These are phyloP conservation scores for Neodontobutis hainanensis DNA, from an alignment of 2,113 vertebrate species.

Conservation along the genomic window DNA sequence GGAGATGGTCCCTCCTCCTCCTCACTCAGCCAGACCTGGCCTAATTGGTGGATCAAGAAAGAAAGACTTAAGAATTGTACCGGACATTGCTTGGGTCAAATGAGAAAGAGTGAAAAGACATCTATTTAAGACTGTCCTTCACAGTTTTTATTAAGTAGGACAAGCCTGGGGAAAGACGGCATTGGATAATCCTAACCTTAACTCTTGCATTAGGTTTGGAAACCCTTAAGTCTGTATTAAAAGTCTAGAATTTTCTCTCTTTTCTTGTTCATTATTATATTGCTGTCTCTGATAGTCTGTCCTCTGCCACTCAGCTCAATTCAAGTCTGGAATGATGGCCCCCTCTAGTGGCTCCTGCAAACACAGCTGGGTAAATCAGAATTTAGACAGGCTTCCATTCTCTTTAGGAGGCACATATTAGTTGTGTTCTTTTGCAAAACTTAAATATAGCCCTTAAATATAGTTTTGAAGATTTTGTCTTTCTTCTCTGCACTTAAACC, in stretches of 20 bases:
- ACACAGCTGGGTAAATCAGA: not conserved
- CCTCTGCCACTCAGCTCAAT: not conserved
- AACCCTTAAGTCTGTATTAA: too few species aligned
- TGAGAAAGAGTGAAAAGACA: not conserved
- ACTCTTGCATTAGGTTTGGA: not conserved
- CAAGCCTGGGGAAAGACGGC: too few species aligned
- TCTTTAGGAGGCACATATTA: not conserved
- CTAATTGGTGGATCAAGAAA: conserved; percentile 62
- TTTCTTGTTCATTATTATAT: not conserved
- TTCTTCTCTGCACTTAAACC: too few species aligned
- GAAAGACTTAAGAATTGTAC: conserved; percentile 35
- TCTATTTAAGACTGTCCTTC: not conserved
- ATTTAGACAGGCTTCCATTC: not conserved
- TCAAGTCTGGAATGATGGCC: conserved; percentile 16
- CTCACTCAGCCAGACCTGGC: conserved; percentile 25
- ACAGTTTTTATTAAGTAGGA: too few species aligned
- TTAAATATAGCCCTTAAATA: too few species aligned
- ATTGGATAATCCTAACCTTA: not conserved
- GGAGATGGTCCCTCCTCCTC: conserved; percentile 46
- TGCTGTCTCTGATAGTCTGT: conserved; percentile 16
- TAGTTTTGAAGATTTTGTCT: too few species aligned
- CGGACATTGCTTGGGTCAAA: conserved; percentile 48
- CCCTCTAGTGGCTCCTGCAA: conserved; percentile 55
- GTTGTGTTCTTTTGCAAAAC: too few species aligned
- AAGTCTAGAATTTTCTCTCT: too few species aligned